Evolutionary conservation across 2,888 invertebrate species (phyloP), one percentile per base, ranked within the genome.

Genomic region (Acronicta alni): DNA sequence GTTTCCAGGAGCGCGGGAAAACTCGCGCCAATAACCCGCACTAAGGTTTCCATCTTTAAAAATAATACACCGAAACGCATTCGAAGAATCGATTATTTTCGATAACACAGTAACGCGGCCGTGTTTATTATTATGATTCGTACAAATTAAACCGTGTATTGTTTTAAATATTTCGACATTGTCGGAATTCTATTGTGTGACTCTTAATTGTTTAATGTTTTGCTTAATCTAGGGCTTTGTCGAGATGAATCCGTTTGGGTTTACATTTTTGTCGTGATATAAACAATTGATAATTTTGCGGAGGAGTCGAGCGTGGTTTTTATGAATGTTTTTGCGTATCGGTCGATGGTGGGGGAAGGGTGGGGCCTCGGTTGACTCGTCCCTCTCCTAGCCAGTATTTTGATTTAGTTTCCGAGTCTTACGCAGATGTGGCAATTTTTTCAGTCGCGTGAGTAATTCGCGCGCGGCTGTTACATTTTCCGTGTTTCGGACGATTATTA

Each of bases 331-430:
- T 94, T 94, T 93, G 92, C 92, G 91, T 90, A 82, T 84, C 80
- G 87, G 58, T 65, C 72, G 70, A 73, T 87, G 86, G 93, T 88
- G 92, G 93, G 93, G 91, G 91, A 80, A 89, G 92, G 93, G 93
- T 91, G 93, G 93, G 91, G 93, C 93, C 85, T 91, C 80, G 57
- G 80, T 73, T 83, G 93, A 89, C 85, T 91, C 93, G 93, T 92
- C 93, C 93, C 93, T 93, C 93, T 91, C 85, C 91, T 90, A 92
- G 91, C 90, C 87, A 85, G 91, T 94, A 94, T 94, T 94, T 93
- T 94, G 93, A 94, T 93, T 94, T 94, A 94, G 93, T 93, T 94
- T 93, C 91, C 87, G 85, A 93, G 88, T 90, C 92, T 93, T 93
- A 93, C 93, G 92, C 90, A 89, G 92, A 90, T 93, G 92, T 90